Base-by-base conservation (phyloP, 2,888 invertebrate genomes). In the Maniola hyperantus region DNA sequence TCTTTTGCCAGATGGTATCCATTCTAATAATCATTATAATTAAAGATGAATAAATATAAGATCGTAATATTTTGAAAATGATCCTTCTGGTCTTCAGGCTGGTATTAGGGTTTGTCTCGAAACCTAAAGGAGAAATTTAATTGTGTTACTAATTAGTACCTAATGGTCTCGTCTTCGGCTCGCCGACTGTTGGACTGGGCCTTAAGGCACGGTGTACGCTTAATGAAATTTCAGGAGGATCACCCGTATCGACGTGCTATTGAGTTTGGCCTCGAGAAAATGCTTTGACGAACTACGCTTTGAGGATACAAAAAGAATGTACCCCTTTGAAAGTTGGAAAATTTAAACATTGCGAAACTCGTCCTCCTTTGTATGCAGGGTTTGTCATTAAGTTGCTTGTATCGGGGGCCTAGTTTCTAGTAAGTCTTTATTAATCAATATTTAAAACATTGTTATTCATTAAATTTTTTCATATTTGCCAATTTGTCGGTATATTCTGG, bases 221-320 rank as follows among this genome's bases (percentile, higher is more conserved):
- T 73, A 72, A 72, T 74, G 69, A 73, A 74, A 73, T 74, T 74
- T 72, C 66, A 70, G 66, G 70, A 70, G 55, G 66, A 70, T 68
- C 60, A 67, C 63, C 62, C 66, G 58, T 58, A 70, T 61, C 60
- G 68, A 68, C 53, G 62, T 63, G 62, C 66, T 70, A 70, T 73
- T 70, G 59, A 66, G 66, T 71, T 70, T 60, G 70, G 51, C 68
- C 68, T 61, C 54, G 70, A 72, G 72, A 55, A 69, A 72, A 71
- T 55, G 69, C 72, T 73, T 72, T 67, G 72, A 68, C 67, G 60
- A 59, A 64, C 68, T 65, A 64, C 64, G 65, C 72, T 72, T 72
- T 71, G 72, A 65, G 67, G 48, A 54, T 63, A 61, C 62, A 67
- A 72, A 72, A 72, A 68, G 71, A 69, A 69, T 66, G 64, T 60